Evolutionary conservation across 2,113 vertebrate species (phyloP).

Genomic region (Myotis lucifugus): DNA sequence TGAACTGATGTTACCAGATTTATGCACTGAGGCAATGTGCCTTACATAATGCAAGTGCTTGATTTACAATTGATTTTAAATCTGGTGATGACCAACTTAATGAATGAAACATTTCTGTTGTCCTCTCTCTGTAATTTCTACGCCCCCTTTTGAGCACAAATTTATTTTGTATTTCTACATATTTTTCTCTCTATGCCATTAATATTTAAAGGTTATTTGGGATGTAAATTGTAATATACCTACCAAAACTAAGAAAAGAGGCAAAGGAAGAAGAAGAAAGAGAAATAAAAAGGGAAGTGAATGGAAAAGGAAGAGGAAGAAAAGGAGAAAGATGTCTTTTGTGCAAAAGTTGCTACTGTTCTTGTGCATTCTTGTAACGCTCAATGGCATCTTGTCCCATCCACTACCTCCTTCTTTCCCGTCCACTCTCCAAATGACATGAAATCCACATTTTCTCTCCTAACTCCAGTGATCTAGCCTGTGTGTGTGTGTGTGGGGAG

Average conservation of each 20-base stretch:
- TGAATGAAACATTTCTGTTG: constrained; percentile 41
- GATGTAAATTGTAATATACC: background rate
- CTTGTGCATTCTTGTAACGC: background rate
- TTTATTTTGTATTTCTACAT: constrained; percentile 29
- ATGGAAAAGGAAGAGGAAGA: background rate
- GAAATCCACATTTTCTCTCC: background rate
- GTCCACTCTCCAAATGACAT: background rate
- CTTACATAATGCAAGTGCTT: background rate
- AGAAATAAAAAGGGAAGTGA: background rate
- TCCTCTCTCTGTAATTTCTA: background rate
- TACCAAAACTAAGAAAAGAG: background rate
- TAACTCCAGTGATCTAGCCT: background rate
- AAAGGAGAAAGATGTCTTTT: background rate
- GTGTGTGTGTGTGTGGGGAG: fast-evolving
- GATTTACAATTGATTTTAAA: constrained; percentile 63
- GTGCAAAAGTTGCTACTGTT: background rate
- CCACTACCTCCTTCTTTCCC: background rate
- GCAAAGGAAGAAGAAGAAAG: background rate
- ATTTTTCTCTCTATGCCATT: background rate
- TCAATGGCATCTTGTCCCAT: background rate
- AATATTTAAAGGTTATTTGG: background rate
- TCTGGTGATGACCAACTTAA: background rate
- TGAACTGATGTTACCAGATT: background rate
- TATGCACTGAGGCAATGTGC: constrained; percentile 35
- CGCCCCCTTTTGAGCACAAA: background rate